These are phyloP conservation scores for Ethmia dodecea DNA, from an alignment of 2,888 invertebrate species.

Conservation along the genomic window DNA sequence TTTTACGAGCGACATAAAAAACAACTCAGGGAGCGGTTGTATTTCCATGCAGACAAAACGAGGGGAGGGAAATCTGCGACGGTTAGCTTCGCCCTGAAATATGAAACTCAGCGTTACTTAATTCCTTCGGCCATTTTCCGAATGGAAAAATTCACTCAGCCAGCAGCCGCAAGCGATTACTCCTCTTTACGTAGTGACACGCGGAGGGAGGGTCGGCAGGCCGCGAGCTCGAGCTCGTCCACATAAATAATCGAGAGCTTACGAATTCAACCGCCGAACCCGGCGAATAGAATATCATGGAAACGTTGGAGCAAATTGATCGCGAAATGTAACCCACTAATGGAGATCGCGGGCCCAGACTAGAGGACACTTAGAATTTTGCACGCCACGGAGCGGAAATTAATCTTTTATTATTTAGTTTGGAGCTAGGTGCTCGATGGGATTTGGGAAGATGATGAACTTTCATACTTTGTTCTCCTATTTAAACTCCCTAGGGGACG, in stretches of 20 bases:
- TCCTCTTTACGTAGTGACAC: slow-evolving; percentile 59
- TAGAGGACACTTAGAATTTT: slow-evolving; percentile 25
- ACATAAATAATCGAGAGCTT: slow-evolving; percentile 69
- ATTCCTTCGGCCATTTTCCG: slow-evolving; percentile 62
- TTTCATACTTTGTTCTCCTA: too few relatives aligned
- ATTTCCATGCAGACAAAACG: slow-evolving; percentile 31
- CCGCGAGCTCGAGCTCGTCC: slow-evolving; percentile 37
- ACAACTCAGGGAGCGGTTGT: slow-evolving; percentile 39
- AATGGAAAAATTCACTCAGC: slow-evolving; percentile 68
- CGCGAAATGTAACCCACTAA: slow-evolving; percentile 44
- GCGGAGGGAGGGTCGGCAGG: slow-evolving; percentile 32
- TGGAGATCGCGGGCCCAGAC: slow-evolving; percentile 31
- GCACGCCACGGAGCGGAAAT: slow-evolving; percentile 16
- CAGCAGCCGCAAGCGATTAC: slow-evolving; percentile 62
- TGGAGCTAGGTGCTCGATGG: too few relatives aligned
- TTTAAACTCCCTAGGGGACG: too few relatives aligned
- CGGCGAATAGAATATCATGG: slow-evolving; percentile 44
- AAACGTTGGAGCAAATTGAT: slow-evolving; percentile 53
- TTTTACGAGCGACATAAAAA: slow-evolving; percentile 61
- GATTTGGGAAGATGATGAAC: too few relatives aligned
- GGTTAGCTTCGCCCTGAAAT: slow-evolving; percentile 45
- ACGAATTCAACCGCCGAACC: slow-evolving; percentile 49
- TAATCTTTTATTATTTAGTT: too few relatives aligned
- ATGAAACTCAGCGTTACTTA: slow-evolving; percentile 54
- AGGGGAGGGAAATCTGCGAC: slow-evolving; percentile 23